Conservation (phyloP, 2,797 vertebrate genomes). For the Dryobates pubescens region DNA sequence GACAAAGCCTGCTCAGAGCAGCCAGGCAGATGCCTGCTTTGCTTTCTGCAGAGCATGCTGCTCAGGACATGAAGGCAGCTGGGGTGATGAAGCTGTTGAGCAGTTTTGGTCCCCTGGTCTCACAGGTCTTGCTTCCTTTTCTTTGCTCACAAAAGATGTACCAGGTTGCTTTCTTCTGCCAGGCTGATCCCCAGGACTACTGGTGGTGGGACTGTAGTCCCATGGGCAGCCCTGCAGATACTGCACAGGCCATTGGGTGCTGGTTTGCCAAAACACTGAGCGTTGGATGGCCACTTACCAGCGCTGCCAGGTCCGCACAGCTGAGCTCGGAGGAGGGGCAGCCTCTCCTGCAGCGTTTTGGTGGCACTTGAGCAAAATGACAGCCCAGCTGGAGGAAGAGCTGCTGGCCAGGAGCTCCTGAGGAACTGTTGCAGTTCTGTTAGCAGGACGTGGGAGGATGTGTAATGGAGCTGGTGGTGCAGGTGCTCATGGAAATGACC, state of each 20-base stretch:
- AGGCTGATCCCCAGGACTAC: background rate
- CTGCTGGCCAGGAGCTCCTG: fast-evolving
- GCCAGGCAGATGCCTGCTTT: background rate
- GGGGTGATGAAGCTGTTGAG: background rate
- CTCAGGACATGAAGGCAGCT: background rate
- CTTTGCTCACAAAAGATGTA: background rate
- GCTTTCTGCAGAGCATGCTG: background rate
- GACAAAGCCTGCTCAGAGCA: conserved; percentile 3
- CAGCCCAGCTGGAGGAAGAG: background rate
- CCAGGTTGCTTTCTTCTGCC: background rate
- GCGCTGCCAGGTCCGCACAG: background rate
- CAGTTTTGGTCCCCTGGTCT: background rate
- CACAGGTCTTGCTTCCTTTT: background rate
- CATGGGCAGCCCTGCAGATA: background rate
- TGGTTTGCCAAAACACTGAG: background rate
- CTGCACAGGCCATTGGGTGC: background rate
- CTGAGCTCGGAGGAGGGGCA: background rate
- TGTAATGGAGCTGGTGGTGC: fast-evolving
- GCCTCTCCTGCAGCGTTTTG: background rate
- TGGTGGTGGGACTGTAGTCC: background rate
- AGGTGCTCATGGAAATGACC: fast-evolving
- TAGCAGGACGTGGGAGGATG: fast-evolving
- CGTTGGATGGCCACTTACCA: background rate
- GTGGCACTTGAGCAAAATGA: fast-evolving
- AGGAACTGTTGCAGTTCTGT: fast-evolving